Evolutionary conservation across 35 echinoderm and acorn worm species (phyloP).

Genomic region (Ophiothrix spiculata): DNA sequence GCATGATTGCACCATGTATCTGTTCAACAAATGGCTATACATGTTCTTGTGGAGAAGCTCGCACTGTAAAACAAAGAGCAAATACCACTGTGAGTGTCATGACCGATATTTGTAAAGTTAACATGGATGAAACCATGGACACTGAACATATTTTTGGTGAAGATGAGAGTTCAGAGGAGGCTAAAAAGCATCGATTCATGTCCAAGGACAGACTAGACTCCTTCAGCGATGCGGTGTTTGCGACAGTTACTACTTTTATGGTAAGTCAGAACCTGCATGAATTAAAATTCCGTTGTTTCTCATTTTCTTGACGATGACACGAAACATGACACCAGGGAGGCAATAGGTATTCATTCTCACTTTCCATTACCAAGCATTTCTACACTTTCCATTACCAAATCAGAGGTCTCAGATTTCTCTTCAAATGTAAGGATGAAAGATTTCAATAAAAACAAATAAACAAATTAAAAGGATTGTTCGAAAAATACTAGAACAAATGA

Average conservation of each 20-base stretch:
- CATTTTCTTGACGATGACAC: too few species aligned
- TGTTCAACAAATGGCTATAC: neutral
- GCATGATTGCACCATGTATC: neutral
- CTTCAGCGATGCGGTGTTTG: constrained; percentile 37
- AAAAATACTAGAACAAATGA: too few species aligned
- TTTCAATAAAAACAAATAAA: too few species aligned
- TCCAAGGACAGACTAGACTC: neutral
- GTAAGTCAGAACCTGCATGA: too few species aligned
- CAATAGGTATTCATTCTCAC: too few species aligned
- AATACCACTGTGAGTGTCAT: neutral
- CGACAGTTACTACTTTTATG: constrained; percentile 30
- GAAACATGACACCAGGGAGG: too few species aligned
- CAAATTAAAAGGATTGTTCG: too few species aligned
- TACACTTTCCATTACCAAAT: too few species aligned
- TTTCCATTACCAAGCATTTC: too few species aligned
- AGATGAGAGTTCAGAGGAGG: neutral
- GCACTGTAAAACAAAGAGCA: neutral
- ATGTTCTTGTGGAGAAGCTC: neutral
- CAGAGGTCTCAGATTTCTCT: too few species aligned
- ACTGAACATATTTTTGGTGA: neutral
- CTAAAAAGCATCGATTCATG: constrained; percentile 29
- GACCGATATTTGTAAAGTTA: neutral
- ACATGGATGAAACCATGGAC: neutral
- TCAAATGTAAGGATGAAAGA: too few species aligned
- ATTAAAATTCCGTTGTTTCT: too few species aligned